Conservation (phyloP, 2,888 invertebrate species). For the Habroteleia sp. region DNA sequence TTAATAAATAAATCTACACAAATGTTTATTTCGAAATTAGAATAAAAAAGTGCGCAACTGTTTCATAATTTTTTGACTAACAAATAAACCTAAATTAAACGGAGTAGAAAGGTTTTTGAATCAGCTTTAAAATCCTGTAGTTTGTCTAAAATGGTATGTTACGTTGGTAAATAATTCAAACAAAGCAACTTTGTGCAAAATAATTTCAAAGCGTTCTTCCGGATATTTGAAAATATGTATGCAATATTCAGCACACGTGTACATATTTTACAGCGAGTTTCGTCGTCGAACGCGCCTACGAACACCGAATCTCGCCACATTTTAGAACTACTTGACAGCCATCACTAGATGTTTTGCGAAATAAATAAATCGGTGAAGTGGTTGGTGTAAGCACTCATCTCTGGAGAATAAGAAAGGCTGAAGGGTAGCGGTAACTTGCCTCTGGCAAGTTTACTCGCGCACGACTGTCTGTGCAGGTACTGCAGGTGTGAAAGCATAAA, state of each 20-base stretch:
- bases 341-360: constrained; percentile 36
- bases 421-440: constrained; percentile 27
- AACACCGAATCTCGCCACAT: constrained; percentile 40
- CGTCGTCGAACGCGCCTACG: constrained; percentile 40
- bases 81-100: too few relatives aligned
- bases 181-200: constrained; percentile 40
- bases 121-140: constrained; percentile 7
- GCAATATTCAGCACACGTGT: constrained; percentile 37
- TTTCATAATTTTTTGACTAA: too few relatives aligned
- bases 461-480: constrained; percentile 15
- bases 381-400: constrained; percentile 50
- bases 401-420: constrained; percentile 42
- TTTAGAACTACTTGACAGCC: constrained; percentile 53
- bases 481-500: constrained; percentile 53
- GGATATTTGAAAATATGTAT: constrained; percentile 43
- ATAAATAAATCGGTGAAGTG: constrained; percentile 56
- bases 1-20: too few relatives aligned
- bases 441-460: constrained; percentile 24
- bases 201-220: constrained; percentile 47
- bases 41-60: too few relatives aligned
- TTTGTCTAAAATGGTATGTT: constrained; percentile 2
- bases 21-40: too few relatives aligned
- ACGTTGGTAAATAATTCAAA: constrained; percentile 39
- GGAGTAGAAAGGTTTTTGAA: not conserved
- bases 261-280: constrained; percentile 32